Evolutionary conservation across 2,797 vertebrate species (phyloP).

Genomic region (Erpetoichthys calabaricus): DNA sequence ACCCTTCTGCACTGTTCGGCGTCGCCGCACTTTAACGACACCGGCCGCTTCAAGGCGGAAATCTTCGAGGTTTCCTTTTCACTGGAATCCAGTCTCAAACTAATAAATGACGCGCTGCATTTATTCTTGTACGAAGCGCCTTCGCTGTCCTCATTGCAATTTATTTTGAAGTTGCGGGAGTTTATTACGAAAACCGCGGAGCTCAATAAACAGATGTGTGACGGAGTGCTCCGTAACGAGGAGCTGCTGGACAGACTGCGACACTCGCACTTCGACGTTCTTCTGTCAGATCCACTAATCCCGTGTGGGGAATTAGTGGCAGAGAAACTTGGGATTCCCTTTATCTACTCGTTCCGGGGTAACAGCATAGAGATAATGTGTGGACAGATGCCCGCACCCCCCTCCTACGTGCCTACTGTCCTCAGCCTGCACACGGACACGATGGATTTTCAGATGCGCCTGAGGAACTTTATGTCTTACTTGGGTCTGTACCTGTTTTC

Average conservation of each 20-base stretch:
- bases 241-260: conserved; percentile 17
- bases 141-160: conserved; percentile 1
- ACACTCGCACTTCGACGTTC: conserved; percentile 18
- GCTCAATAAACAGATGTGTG: conserved; percentile 12
- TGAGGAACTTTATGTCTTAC: conserved; percentile 8
- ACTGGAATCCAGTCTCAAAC: not conserved
- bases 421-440: conserved; percentile 5
- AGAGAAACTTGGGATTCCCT: conserved; percentile 8
- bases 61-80: conserved; percentile 17
- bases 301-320: conserved; percentile 16
- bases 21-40: conserved; percentile 16
- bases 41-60: conserved; percentile 11
- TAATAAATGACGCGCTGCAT: conserved; percentile 11
- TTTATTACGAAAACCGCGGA: conserved; percentile 4
- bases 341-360: conserved; percentile 11
- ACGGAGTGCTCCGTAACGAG: conserved; percentile 16
- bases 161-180: not conserved
- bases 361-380: conserved; percentile 12
- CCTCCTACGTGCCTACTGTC: conserved; percentile 15
- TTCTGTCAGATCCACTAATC: conserved; percentile 27
- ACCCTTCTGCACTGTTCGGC: conserved; percentile 31
- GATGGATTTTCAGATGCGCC: conserved; percentile 12
- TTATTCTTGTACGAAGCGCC: conserved; percentile 18
- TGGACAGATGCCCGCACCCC: conserved; percentile 11
- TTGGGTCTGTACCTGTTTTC: not conserved